phyloP scores from a whole-genome alignment of 2,888 invertebrate species.

The Spodoptera littoralis region DNA sequence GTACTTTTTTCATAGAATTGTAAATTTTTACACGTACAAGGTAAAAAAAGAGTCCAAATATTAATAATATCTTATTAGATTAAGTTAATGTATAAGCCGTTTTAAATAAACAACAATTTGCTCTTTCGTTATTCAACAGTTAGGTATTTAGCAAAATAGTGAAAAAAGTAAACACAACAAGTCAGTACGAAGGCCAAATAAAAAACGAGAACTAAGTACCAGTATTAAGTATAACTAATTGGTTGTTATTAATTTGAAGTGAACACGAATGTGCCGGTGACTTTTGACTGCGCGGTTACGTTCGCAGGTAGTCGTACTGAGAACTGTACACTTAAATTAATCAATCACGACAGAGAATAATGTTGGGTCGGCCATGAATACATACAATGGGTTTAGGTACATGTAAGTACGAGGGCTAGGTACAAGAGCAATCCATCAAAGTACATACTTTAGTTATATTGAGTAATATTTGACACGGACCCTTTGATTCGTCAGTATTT shows the following conservation, averaged over 20 bases:
- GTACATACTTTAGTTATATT: conserved; percentile 35
- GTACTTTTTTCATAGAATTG: no score
- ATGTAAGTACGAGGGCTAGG: conserved; percentile 24
- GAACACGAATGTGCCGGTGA: conserved; percentile 1
- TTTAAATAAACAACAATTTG: no score
- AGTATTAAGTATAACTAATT: neutral
- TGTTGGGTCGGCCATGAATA: conserved; percentile 41
- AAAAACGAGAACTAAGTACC: no score
- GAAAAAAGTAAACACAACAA: no score
- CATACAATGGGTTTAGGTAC: conserved; percentile 35
- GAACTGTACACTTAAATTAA: conserved; percentile 44
- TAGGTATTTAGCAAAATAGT: no score
- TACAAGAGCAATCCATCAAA: conserved; percentile 50
- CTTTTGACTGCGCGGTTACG: conserved; percentile 12
- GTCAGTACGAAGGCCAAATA: no score
- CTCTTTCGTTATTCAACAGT: no score
- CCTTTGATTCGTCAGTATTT: conserved; percentile 20
- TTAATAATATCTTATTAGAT: no score
- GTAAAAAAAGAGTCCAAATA: no score
- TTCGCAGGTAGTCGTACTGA: conserved; percentile 24
- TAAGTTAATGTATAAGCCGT: no score
- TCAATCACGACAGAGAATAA: conserved; percentile 52
- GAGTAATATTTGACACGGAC: conserved; percentile 24
- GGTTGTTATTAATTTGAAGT: conserved; percentile 10
- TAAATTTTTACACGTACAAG: no score